phyloP scores from a whole-genome alignment of 2,113 vertebrate species.

The Asarcornis scutulata region DNA sequence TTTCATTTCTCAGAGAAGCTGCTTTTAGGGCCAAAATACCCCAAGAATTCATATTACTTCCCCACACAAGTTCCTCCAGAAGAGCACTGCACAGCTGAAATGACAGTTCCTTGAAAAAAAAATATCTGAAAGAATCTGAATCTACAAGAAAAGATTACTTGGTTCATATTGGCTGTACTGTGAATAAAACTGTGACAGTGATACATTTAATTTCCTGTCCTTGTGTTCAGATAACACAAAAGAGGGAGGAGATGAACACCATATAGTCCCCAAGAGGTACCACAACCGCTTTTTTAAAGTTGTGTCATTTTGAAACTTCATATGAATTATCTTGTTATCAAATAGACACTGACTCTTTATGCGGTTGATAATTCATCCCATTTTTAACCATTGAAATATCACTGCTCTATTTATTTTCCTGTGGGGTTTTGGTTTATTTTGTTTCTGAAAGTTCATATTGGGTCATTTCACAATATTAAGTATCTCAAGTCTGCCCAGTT shows the following conservation, averaged over 20 bases:
- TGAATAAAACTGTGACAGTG: background rate
- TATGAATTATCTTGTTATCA: background rate
- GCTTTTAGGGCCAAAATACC: background rate
- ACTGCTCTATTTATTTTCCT: background rate
- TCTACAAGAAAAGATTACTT: background rate
- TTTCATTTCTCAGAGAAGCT: background rate
- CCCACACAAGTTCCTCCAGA: background rate
- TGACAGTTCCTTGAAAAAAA: background rate
- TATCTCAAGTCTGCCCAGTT: background rate
- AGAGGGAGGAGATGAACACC: background rate
- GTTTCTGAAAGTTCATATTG: background rate
- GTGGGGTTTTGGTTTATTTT: background rate
- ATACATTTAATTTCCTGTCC: background rate
- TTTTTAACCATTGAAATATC: background rate
- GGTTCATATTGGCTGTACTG: background rate
- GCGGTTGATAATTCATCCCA: background rate
- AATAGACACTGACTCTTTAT: background rate
- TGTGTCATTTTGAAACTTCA: background rate
- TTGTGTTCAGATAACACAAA: background rate
- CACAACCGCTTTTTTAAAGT: background rate
- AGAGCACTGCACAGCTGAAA: background rate
- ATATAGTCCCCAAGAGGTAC: background rate
- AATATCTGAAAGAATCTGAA: background rate
- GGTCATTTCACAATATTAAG: background rate
- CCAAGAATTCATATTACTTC: background rate